A percentile compares a stretch with the other conserved stretches of the same genome.
phyloP scores from a whole-genome alignment of 2,797 vertebrate species.

The Vultur gryphus region DNA sequence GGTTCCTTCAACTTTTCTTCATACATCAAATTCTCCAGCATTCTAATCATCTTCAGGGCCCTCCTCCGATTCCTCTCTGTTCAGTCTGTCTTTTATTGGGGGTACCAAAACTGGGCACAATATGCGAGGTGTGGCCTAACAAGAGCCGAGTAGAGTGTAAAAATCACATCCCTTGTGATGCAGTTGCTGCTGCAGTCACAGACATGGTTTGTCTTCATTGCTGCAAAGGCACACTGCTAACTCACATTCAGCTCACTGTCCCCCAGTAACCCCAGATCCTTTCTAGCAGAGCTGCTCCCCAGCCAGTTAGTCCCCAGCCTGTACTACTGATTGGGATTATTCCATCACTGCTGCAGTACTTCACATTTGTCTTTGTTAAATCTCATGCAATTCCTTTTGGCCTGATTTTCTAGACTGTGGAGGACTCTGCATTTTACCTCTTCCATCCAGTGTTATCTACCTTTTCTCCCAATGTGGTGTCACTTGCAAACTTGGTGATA shows the following conservation, averaged over 20 bases:
- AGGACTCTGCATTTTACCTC: background rate
- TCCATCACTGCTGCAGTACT: background rate
- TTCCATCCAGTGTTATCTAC: background rate
- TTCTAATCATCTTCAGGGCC: background rate
- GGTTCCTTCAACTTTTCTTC: background rate
- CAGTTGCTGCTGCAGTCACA: background rate
- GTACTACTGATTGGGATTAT: background rate
- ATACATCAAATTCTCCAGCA: background rate
- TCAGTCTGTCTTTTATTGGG: background rate
- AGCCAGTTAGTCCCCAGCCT: background rate
- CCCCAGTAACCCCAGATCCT: background rate
- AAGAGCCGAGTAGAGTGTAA: background rate
- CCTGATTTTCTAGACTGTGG: background rate
- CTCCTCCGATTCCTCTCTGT: background rate
- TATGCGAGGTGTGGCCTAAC: background rate
- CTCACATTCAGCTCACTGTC: background rate
- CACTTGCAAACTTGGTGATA: background rate
- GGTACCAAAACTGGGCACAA: background rate
- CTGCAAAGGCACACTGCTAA: background rate
- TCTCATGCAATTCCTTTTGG: background rate
- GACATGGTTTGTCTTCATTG: background rate
- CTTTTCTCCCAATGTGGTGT: fast-evolving
- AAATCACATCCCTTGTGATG: background rate
- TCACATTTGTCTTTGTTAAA: background rate
- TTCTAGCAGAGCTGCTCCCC: background rate